Base-by-base conservation (phyloP, 2,113 vertebrate species). In the Pluvialis apricaria region DNA sequence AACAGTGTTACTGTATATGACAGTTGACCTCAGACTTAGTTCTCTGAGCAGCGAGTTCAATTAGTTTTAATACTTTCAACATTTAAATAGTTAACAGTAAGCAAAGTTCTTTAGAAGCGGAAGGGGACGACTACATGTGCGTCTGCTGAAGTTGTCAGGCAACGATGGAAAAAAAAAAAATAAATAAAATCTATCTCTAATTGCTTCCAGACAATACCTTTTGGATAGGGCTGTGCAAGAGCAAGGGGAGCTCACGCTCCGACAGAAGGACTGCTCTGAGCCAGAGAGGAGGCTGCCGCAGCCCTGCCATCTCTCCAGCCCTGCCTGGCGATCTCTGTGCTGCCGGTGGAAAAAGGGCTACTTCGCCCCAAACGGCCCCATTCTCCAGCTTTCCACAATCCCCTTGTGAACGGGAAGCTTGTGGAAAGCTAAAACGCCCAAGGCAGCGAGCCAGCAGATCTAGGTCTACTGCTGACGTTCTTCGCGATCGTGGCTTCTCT, bases 121-220 rank as follows among this genome's bases (percentile, higher is more conserved):
- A 83, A 83, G 81, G 88, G 80, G 91, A 92, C 2, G 92, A 94
- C 76, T 95, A 25, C 95, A 86, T 95, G 45, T 96, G 94, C 47
- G 31, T 96, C 96, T 97, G 93, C 86, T 97, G 95, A 96, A 96
- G 94, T 95, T 98, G 97, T 97, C 96, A 96, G 95, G 96, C 92
- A 97, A 94, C 49, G 38, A 97, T 87, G 90, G 96, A 90, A 97
- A 84, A 97, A 96, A 85, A 55, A 62, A 72, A 76, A 95, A 91
- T 44, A 73, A 85, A 77, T 21, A 40, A 77, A 95, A 90, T 91
- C 92, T 65, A 73, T 88, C 87, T 97, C 84, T 97, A 97, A 98
- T 97, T 97, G 97, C 97, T 98, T 98, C 97, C 98, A 98, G 97
- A 97, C 92, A 97, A 95, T 96, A 88, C 62, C 42, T 66, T 26